phyloP scores from a whole-genome alignment of 1,140 invertebrate species.

The Zophobas atratus region DNA sequence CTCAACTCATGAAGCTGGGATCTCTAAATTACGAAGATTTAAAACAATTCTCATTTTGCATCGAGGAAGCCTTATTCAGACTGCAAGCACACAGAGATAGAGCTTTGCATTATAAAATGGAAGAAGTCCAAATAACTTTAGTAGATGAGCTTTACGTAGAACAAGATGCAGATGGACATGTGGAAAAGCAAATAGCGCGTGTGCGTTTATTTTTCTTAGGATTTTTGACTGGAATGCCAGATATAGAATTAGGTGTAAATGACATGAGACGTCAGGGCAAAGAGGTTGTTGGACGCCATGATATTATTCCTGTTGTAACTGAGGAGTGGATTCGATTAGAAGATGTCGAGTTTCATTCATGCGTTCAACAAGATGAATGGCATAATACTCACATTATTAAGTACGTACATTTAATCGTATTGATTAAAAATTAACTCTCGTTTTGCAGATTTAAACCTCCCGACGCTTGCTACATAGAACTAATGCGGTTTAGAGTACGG shows the following conservation, averaged over 20 bases:
- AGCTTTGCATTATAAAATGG: conserved; percentile 96
- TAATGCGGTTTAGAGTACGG: conserved; percentile 96
- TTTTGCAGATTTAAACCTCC: conserved; percentile 92
- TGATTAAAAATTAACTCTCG: conserved; percentile 3
- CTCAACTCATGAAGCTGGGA: conserved; percentile 97
- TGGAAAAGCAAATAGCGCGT: conserved; percentile 94
- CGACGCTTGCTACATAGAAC: conserved; percentile 98
- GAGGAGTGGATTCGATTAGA: conserved; percentile 99
- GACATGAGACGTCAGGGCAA: conserved; percentile 97
- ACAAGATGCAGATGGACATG: conserved; percentile 86
- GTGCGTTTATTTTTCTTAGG: conserved; percentile 96
- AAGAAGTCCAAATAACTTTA: conserved; percentile 96
- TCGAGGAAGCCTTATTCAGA: conserved; percentile 93
- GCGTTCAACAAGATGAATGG: conserved; percentile 94
- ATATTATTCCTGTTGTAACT: conserved; percentile 99
- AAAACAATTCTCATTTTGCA: conserved; percentile 89
- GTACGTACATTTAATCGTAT: conserved; percentile 69
- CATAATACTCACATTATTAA: conserved; percentile 92
- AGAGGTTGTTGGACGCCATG: conserved; percentile 98
- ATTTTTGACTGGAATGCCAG: conserved; percentile 94
- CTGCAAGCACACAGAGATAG: conserved; percentile 88
- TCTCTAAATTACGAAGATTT: conserved; percentile 91
- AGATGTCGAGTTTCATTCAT: conserved; percentile 94
- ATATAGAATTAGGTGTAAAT: conserved; percentile 97
- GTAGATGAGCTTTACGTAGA: conserved; percentile 98